phyloP scores from a whole-genome alignment of 2,888 invertebrate genomes.

The Clepsis dumicolana region DNA sequence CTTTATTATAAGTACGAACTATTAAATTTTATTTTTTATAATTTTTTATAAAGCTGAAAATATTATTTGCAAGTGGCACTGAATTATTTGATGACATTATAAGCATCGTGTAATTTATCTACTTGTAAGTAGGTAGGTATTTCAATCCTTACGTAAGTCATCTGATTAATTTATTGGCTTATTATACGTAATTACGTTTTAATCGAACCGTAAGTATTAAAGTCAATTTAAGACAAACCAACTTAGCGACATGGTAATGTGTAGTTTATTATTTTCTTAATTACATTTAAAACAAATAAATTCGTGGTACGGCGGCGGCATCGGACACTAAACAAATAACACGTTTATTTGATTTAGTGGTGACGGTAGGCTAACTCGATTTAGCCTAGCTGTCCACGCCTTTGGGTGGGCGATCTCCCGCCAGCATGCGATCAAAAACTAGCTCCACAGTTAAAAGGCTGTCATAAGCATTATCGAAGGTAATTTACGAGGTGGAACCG shows the following conservation, averaged over 20 bases:
- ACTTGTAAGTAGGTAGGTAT: conserved; percentile 24
- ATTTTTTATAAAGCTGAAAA: no score
- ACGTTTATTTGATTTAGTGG: conserved; percentile 68
- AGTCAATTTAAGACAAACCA: not conserved
- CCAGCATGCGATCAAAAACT: conserved; percentile 61
- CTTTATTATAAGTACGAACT: conserved; percentile 28
- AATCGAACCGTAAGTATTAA: not conserved
- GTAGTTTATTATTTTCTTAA: conserved; percentile 11
- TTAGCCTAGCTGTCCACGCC: conserved; percentile 68
- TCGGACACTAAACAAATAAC: conserved; percentile 72
- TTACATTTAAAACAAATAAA: conserved; percentile 42
- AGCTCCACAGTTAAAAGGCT: conserved; percentile 60
- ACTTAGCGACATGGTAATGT: not conserved
- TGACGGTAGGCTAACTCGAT: conserved; percentile 53
- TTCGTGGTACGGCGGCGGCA: conserved; percentile 55
- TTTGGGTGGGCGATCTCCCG: conserved; percentile 72
- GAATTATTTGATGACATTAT: conserved; percentile 49
- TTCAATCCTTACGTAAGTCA: conserved; percentile 7
- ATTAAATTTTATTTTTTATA: conserved; percentile 39
- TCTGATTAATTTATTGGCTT: conserved; percentile 10
- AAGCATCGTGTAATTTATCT: conserved; percentile 44
- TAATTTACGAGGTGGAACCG: conserved; percentile 49
- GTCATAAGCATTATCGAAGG: conserved; percentile 55
- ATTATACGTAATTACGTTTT: not conserved
- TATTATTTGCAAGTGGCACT: conserved; percentile 46